phyloP scores from a whole-genome alignment of 92 coral and sea anemone species.

The Metridium senile region DNA sequence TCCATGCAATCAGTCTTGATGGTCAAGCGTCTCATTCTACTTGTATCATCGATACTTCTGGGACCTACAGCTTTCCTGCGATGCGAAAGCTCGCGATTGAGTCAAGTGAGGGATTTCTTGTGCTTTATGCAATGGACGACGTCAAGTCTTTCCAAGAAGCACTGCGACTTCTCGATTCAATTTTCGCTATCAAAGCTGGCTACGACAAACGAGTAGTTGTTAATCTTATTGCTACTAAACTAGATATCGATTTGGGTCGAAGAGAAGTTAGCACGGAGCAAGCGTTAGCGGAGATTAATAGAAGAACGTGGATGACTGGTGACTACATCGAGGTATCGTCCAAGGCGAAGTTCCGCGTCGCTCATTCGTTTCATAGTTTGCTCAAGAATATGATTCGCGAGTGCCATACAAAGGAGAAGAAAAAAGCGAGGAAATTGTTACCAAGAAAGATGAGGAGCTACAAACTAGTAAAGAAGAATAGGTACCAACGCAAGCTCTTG shows the following conservation, averaged over 20 bases:
- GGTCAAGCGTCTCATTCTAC: slow-evolving; percentile 41
- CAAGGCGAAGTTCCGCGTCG: slow-evolving; percentile 54
- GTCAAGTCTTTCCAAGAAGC: slow-evolving; percentile 67
- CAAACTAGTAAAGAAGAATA: not conserved
- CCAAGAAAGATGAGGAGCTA: slow-evolving; percentile 23
- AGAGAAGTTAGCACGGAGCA: slow-evolving; percentile 45
- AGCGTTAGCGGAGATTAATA: slow-evolving; percentile 48
- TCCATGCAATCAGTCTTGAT: slow-evolving; percentile 59
- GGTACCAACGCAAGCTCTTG: too few species aligned
- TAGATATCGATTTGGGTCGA: slow-evolving; percentile 52
- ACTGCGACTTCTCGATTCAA: slow-evolving; percentile 49
- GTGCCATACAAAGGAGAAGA: slow-evolving; percentile 28
- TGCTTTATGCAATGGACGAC: slow-evolving; percentile 69
- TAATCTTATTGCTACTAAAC: slow-evolving; percentile 67
- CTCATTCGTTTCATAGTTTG: slow-evolving; percentile 45
- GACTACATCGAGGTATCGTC: slow-evolving; percentile 80
- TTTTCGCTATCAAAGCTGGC: slow-evolving; percentile 34
- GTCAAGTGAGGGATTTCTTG: slow-evolving; percentile 70
- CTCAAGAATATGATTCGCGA: slow-evolving; percentile 21
- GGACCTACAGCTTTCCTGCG: slow-evolving; percentile 74
- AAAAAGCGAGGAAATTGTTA: slow-evolving; percentile 26
- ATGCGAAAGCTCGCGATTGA: slow-evolving; percentile 72
- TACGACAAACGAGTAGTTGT: slow-evolving; percentile 37
- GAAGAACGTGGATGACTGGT: slow-evolving; percentile 50
- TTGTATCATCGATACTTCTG: slow-evolving; percentile 80